Evolutionary conservation across 2,113 vertebrate genomes (phyloP), one percentile per base, ranked within the genome.

Genomic region (Cynopterus brachyotis): DNA sequence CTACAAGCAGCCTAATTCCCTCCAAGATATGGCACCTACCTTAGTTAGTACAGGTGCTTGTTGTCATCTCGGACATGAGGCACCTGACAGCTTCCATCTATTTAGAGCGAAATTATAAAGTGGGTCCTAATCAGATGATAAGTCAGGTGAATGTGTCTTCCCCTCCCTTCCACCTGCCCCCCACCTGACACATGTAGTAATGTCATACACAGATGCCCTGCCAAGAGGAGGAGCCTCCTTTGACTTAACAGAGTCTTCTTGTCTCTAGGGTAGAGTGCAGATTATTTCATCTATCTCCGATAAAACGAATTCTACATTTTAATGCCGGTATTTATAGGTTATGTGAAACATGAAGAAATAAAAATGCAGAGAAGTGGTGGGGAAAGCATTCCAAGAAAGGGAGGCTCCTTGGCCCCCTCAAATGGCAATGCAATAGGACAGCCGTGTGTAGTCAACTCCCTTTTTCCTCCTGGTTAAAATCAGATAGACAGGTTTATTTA

Each of bases 281-380:
- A 82, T 95, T 93, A 96, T 24, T 93, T 70, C 94, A 97, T 42
- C 45, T 80, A 92, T 94, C 1, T 60, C 64, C 20, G 4, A 75
- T 85, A 80, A 24, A 15, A 42, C 3, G 0, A 75, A 90, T 40
- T 69, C 89, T 88, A 78, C 80, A 83, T 81, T 89, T 91, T 95
- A 86, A 84, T 72, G 0, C 53, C 0, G 0, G 9, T 95, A 96
- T 96, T 94, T 93, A 82, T 20, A 40, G 32, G 70, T 22, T 75
- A 35, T 30, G 37, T 47, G 91, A 96, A 97, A 97, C 83, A 24
- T 47, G n/a, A 37, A 95, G 50, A 64, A 86, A 66, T 30, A 91
- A 79, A 97, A 17, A 88, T 28, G 37, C 89, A 95, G 15, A 79
- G 59, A 91, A 89, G 28, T 35, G 19, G 17, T 11, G 69, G 12